These are phyloP conservation scores for Oreochromis mossambicus DNA, from an alignment of 2,797 vertebrate genomes.

Conservation along the genomic window DNA sequence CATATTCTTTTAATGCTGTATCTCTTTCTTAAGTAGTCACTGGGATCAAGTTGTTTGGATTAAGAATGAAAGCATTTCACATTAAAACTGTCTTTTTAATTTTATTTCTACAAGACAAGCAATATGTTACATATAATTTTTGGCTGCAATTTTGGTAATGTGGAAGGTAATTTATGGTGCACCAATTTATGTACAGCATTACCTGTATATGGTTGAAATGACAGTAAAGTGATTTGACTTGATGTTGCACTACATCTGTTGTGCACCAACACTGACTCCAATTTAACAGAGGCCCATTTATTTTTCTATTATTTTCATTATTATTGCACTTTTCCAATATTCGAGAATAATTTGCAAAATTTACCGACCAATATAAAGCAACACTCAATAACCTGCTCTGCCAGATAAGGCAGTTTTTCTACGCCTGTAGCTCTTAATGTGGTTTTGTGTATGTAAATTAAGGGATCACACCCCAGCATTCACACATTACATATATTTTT, in stretches of 20 bases:
- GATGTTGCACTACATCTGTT: neutral
- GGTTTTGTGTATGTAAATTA: neutral
- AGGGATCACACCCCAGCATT: neutral
- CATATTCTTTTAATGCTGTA: neutral
- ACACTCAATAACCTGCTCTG: neutral
- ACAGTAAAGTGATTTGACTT: neutral
- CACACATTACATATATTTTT: neutral
- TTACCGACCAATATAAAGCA: neutral
- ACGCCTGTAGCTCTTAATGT: neutral
- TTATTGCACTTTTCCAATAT: neutral
- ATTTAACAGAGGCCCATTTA: neutral
- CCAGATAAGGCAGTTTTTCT: neutral
- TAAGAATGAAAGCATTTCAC: neutral
- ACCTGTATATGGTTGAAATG: neutral
- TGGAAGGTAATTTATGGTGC: neutral
- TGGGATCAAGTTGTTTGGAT: neutral
- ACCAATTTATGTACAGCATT: neutral
- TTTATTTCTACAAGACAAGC: neutral
- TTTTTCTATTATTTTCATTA: neutral
- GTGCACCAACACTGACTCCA: neutral
- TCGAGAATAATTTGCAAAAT: neutral
- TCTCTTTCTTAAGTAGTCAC: no score
- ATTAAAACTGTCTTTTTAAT: neutral
- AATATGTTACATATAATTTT: neutral
- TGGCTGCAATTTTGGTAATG: neutral